Conservation (phyloP, 2,113 vertebrate species). For the Halcyon senegalensis region DNA sequence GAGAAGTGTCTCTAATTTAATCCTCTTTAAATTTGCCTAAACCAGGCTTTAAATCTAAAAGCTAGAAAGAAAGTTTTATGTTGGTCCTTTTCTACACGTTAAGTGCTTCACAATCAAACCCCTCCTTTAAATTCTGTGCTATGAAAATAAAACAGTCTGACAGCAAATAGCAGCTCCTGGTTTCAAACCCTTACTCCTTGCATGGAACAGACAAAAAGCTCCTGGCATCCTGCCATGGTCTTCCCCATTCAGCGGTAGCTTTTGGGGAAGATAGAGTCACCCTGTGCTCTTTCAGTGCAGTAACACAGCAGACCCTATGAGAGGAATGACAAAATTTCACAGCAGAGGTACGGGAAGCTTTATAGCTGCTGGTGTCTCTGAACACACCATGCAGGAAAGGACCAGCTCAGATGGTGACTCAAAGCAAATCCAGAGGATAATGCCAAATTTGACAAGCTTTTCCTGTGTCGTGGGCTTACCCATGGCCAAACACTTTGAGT, state of each 20-base stretch:
- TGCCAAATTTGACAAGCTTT: not conserved
- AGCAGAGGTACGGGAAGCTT: not conserved
- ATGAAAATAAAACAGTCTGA: not conserved
- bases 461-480: not conserved
- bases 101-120: not conserved
- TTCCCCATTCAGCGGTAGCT: not conserved
- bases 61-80: not conserved
- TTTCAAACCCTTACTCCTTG: not conserved
- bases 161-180: not conserved
- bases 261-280: not conserved
- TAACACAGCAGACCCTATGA: not conserved
- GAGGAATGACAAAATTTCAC: not conserved
- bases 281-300: not conserved
- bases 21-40: not conserved
- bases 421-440: not conserved
- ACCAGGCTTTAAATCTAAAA: not conserved
- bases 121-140: not conserved
- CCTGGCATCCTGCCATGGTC: not conserved
- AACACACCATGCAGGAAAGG: not conserved
- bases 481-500: not conserved
- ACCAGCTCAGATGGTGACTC: fast-evolving
- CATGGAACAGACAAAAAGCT: not conserved
- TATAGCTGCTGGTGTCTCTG: not conserved
- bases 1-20: not conserved
- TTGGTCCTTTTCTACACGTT: not conserved